Evolutionary conservation across 2,113 vertebrate species (phyloP).

Genomic region (Chascanopsetta lugubris): DNA sequence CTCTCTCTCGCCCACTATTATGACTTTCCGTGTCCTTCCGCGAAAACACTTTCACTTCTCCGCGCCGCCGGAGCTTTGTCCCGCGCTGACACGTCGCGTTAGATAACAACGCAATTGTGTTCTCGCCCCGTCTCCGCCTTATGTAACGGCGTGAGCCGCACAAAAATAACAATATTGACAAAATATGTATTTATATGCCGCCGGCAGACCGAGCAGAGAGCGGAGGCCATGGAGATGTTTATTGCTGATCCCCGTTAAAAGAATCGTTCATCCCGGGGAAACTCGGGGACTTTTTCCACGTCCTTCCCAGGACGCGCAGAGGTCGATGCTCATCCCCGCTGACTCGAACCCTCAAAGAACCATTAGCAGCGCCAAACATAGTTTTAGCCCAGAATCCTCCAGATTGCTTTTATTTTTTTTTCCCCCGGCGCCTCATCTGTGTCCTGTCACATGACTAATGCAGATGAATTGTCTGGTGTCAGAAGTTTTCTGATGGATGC

Average conservation of each 20-base stretch:
- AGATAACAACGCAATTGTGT: slow-evolving; percentile 53
- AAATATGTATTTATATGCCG: slow-evolving; percentile 23
- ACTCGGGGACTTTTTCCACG: not conserved
- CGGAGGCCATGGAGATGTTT: slow-evolving; percentile 10
- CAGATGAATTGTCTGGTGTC: slow-evolving; percentile 52
- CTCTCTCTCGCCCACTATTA: too few relatives aligned
- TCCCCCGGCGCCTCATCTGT: slow-evolving; percentile 29
- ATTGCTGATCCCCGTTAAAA: not conserved
- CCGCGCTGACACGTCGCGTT: slow-evolving; percentile 62
- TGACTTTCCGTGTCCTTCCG: slow-evolving; percentile 6
- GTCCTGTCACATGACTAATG: slow-evolving; percentile 49
- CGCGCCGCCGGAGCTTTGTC: slow-evolving; percentile 42
- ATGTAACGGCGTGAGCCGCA: slow-evolving; percentile 19
- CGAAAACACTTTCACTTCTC: slow-evolving; percentile 48
- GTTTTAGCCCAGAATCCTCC: slow-evolving; percentile 12
- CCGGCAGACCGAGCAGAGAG: slow-evolving; percentile 25
- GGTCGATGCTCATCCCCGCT: not conserved
- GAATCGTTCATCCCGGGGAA: not conserved
- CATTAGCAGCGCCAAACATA: slow-evolving; percentile 5
- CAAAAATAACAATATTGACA: slow-evolving; percentile 5
- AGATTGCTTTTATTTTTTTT: slow-evolving; percentile 21
- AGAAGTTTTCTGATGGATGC: slow-evolving; percentile 40
- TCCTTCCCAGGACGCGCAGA: slow-evolving; percentile 1
- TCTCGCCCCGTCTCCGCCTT: slow-evolving; percentile 21
- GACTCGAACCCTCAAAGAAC: slow-evolving; percentile 13